These are phyloP conservation scores for Polyodon spathula DNA, from an alignment of 2,113 vertebrate genomes.

Conservation along the genomic window DNA sequence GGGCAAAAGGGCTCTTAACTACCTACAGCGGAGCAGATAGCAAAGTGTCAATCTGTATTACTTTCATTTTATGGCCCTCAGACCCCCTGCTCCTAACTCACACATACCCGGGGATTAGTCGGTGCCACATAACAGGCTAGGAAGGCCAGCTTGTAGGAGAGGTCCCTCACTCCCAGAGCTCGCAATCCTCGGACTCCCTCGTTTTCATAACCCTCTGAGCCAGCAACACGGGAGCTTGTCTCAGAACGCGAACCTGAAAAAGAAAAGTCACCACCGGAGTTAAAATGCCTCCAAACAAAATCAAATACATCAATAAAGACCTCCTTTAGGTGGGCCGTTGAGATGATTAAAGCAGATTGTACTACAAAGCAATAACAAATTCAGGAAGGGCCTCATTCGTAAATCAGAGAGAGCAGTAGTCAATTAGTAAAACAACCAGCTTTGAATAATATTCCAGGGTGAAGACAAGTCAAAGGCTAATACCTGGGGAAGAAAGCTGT, in stretches of 20 bases:
- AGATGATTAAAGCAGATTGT: no score
- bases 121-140: conserved; percentile 81
- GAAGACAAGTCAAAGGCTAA: accelerated
- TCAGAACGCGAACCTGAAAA: conserved; percentile 77
- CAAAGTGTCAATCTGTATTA: no score
- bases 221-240: conserved; percentile 72
- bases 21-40: no score
- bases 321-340: no score
- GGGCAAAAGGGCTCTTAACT: no score
- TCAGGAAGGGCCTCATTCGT: no score
- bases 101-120: conserved; percentile 86
- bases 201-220: conserved; percentile 75
- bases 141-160: conserved; percentile 88
- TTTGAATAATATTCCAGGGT: neutral
- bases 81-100: neutral
- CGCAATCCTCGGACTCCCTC: conserved; percentile 85
- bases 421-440: neutral
- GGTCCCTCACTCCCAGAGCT: conserved; percentile 84
- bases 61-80: no score
- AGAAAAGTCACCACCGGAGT: neutral
- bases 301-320: conserved; percentile 1
- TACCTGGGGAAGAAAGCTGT: conserved; percentile 86
- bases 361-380: no score
- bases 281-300: neutral
- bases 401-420: no score